Evolutionary conservation across 2,797 vertebrate genomes (phyloP).

Genomic region (Odontamblyopus rebecca): DNA sequence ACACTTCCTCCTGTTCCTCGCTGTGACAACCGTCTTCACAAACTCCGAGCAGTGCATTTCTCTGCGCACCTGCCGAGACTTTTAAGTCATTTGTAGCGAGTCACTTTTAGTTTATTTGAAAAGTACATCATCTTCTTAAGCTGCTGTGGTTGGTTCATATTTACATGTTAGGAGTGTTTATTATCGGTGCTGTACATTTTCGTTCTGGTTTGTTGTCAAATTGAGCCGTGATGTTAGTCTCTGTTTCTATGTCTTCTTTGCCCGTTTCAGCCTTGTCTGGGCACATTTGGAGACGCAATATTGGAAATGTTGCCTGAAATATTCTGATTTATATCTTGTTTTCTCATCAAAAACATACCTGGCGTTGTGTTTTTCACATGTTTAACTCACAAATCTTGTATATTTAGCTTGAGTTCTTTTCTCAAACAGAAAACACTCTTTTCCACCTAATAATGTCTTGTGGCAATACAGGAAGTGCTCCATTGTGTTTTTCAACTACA

Average conservation of each 20-base stretch:
- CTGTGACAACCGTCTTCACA: conserved; percentile 45
- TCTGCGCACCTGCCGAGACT: conserved; percentile 32
- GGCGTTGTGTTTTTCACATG: too few species aligned
- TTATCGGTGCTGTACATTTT: not conserved
- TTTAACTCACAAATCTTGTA: too few species aligned
- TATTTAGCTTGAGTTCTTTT: too few species aligned
- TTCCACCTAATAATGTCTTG: too few species aligned
- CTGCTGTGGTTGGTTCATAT: conserved; percentile 24
- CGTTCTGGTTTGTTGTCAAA: conserved; percentile 5
- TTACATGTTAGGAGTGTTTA: conserved; percentile 4
- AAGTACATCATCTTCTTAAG: conserved; percentile 26
- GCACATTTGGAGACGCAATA: conserved; percentile 38
- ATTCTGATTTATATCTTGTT: too few species aligned
- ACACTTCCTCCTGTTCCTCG: conserved; percentile 34
- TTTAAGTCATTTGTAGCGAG: conserved; percentile 64
- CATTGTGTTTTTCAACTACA: too few species aligned
- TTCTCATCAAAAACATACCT: too few species aligned
- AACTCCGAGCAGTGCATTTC: conserved; percentile 40
- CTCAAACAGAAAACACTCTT: too few species aligned
- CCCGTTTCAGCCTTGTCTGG: conserved; percentile 31
- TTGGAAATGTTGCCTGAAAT: too few species aligned
- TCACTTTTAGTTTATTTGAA: conserved; percentile 50
- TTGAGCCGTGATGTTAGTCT: conserved; percentile 34
- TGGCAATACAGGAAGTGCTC: too few species aligned
- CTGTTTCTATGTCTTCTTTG: conserved; percentile 31